Evolutionary conservation across 2,113 vertebrate genomes (phyloP), one percentile per base, ranked within the genome.

Genomic region (Falcunculus frontatus): DNA sequence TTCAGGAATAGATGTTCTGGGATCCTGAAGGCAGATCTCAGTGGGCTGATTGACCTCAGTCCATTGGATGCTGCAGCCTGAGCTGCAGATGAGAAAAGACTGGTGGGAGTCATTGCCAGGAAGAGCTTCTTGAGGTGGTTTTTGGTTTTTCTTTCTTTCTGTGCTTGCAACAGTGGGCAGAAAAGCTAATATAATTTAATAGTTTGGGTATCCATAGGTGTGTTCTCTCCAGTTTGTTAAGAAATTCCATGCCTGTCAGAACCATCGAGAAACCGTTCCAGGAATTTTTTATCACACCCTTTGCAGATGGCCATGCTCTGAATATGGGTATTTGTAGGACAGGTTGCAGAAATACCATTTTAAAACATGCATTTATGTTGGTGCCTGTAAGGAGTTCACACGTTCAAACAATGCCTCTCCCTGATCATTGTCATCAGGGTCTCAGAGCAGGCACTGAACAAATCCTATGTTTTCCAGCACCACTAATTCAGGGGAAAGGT

Each of bases 241-340:
- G 39, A 17, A 77, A 86, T 95, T 70, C 90, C 50, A 63, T 92
- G 86, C 46, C 47, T 90, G 55, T 90, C 86, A 93, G 47, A 35
- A 67, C 17, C 35, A 75, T 74, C 7, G 16, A 25, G 59, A 74
- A 77, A 52, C 19, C 1, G 0, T 84, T 86, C 30, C 46, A 89
- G 64, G 39, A 84, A 50, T 74, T 82, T 89, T 93, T 96, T 95
- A 91, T 89, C 75, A 15, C 13, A 33, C 2, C 11, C 63, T 87
- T 74, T 93, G 75, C 82, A 95, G 84, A 85, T 83, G 56, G 30
- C 16, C 44, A 9, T 52, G 87, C 16, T 80, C 35, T 90, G 78
- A 65, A 57, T 72, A 4, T 10, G n/a, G 70, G 23, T 41, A 42
- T 62, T 33, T 52, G 39, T 62, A 35, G 46, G 44, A 37, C 18